Evolutionary conservation across 1,140 invertebrate genomes (phyloP).

Genomic region (Drusus annulatus): DNA sequence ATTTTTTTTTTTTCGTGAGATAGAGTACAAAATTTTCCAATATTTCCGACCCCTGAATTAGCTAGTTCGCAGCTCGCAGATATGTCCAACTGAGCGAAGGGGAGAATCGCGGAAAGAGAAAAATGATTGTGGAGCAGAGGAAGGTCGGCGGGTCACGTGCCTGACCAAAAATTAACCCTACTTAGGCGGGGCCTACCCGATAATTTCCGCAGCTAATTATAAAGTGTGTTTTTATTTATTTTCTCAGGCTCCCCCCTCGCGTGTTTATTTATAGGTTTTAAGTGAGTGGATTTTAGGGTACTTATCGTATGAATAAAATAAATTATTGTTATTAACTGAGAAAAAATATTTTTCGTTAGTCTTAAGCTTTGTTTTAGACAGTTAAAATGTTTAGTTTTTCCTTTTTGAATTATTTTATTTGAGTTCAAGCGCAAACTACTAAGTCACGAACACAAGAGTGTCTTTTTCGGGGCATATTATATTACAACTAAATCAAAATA

Average conservation of each 20-base stretch:
- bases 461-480: no score
- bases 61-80: constrained; percentile 21
- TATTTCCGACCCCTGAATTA: neutral
- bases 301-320: no score
- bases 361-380: no score
- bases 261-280: neutral
- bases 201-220: constrained; percentile 39
- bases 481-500: no score
- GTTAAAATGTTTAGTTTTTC: no score
- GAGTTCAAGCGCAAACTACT: no score
- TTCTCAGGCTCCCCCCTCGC: constrained; percentile 9
- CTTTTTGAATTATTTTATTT: no score
- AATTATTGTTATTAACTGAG: no score
- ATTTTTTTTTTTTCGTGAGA: no score
- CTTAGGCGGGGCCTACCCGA: constrained; percentile 34
- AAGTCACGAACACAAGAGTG: no score
- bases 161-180: constrained; percentile 39
- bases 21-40: neutral
- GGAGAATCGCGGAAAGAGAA: neutral
- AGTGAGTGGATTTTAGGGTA: no score
- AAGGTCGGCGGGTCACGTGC: constrained; percentile 28
- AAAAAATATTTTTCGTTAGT: no score
- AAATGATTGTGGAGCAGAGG: neutral
- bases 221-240: constrained; percentile 31
- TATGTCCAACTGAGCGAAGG: neutral